These are phyloP conservation scores for Plodia interpunctella DNA, from an alignment of 1,140 invertebrate genomes.

Conservation along the genomic window DNA sequence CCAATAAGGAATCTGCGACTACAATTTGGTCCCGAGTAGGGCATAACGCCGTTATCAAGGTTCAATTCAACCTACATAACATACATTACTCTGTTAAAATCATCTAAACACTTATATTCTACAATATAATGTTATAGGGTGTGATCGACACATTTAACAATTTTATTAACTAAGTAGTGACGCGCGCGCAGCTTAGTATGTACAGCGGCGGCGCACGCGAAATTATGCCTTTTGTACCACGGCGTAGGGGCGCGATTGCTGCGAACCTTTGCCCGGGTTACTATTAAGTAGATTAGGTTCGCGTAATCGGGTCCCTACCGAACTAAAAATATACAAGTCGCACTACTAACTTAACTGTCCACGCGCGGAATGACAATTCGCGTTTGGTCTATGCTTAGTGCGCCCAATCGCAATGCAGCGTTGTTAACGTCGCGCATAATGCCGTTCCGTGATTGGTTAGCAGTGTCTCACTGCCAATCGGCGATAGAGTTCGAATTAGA, in stretches of 20 bases:
- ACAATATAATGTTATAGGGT: conserved; percentile 36
- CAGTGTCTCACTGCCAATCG: too few relatives aligned
- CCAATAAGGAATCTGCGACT: conserved; percentile 50
- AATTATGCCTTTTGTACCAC: conserved; percentile 52
- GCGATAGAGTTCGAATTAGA: too few relatives aligned
- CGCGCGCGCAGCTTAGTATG: conserved; percentile 17
- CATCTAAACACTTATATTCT: conserved; percentile 53
- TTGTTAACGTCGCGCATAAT: too few relatives aligned
- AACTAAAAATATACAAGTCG: conserved; percentile 47
- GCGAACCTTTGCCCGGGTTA: conserved; percentile 18
- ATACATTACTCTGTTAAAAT: conserved; percentile 32
- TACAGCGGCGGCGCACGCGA: conserved; percentile 24
- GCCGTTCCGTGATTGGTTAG: too few relatives aligned
- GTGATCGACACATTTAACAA: conserved; percentile 55
- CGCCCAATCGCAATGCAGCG: too few relatives aligned
- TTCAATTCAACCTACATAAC: conserved; percentile 29
- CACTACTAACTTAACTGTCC: neutral
- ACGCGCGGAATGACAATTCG: neutral
- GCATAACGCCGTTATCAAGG: conserved; percentile 28
- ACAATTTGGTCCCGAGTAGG: conserved; percentile 61
- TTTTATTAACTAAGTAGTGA: conserved; percentile 42
- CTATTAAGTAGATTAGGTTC: conserved; percentile 24
- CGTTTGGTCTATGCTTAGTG: too few relatives aligned
- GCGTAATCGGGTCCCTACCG: conserved; percentile 54
- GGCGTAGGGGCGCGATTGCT: conserved; percentile 46